Evolutionary conservation across 2,888 invertebrate species (phyloP), one percentile per base, ranked within the genome.

Genomic region (Dicycla oo): DNA sequence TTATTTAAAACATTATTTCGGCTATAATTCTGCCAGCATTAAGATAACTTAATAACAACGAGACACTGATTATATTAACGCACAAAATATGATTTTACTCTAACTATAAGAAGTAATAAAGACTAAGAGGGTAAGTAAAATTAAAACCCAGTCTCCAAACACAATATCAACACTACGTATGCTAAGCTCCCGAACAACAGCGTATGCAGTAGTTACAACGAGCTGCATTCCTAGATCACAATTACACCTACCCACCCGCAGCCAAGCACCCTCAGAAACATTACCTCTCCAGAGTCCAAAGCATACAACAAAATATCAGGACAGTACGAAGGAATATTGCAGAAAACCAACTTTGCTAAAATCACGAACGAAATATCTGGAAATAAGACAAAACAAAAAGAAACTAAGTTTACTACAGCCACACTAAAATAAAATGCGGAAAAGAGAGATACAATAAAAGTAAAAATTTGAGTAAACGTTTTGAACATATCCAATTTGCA

Each of bases 151-250:
- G 8, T 61, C 26, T 26, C 20, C 26, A 61, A 47, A 30, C 7
- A 7, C 57, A 61, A 47, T 64, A 70, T n/a, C 2, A 67, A 34
- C 69, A 43, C 38, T 20, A 34, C 4, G 6, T 74, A 56, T 34
- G 49, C 57, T 20, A 34, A 61, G 56, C 61, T 56, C 23, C 30
- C 40, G 53, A 70, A 81, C 54, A 30, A 54, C 57, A 20, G 18
- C 56, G 62, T 63, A 47, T 66, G 57, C 47, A 51, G 51, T 47
- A 54, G 60, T 66, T 65, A 82, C 70, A 81, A 58, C 68, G 68
- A 57, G 58, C 38, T 75, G 60, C 56, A 75, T 83, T 67, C 63
- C 76, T 69, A 75, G 80, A 80, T 80, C 49, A 69, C 71, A 75
- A 80, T 80, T 64, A 60, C 56, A 43, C 11, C 45, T 54, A 49